These are phyloP conservation scores for Nyctibius bracteatus DNA, from an alignment of 2,113 vertebrate species.

Conservation along the genomic window DNA sequence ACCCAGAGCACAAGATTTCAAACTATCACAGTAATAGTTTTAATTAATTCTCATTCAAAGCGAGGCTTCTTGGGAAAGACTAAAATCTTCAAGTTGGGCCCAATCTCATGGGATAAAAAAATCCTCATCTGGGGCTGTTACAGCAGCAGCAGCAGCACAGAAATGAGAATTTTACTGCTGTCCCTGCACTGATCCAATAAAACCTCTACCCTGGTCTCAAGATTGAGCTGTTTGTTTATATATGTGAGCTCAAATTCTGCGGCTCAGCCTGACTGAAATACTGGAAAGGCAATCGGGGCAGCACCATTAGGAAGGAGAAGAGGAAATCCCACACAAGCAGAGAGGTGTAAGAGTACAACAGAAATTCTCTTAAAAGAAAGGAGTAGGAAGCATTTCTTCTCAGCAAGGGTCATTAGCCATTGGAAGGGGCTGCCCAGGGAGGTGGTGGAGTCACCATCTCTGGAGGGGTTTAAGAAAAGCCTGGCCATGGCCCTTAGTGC, in stretches of 20 bases:
- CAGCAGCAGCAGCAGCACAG: neutral
- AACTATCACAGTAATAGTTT: neutral
- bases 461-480: no score
- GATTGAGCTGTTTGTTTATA: neutral
- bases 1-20: neutral
- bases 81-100: neutral
- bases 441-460: no score
- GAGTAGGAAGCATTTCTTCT: no score
- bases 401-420: no score
- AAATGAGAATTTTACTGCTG: neutral
- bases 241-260: neutral
- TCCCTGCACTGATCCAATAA: neutral
- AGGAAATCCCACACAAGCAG: neutral
- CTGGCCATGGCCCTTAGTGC: no score
- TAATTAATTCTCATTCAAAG: neutral
- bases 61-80: neutral
- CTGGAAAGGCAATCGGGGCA: neutral
- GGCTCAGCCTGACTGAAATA: neutral
- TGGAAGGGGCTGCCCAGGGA: no score
- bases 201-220: neutral
- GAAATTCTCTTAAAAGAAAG: neutral
- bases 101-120: neutral
- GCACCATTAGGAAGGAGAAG: neutral
- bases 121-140: neutral
- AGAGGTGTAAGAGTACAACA: neutral